Percentiles rank a stretch among this genome's conserved stretches.
These are phyloP conservation scores for Chironomus tentans DNA, from an alignment of 2,888 invertebrate genomes.

Conservation along the genomic window DNA sequence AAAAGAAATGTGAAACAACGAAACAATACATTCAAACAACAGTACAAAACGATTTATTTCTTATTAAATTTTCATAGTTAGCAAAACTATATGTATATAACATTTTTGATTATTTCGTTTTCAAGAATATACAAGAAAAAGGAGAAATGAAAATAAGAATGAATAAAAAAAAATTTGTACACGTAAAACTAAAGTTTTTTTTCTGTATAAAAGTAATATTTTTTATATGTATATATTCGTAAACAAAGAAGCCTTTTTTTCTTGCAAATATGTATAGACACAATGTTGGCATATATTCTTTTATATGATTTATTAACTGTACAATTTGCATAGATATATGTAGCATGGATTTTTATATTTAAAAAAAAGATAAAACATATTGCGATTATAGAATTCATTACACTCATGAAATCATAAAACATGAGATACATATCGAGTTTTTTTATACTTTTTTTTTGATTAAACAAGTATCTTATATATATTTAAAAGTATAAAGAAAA, in stretches of 20 bases:
- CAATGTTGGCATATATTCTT: constrained; percentile 6
- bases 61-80: neutral
- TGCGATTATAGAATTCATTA: constrained; percentile 11
- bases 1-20: neutral
- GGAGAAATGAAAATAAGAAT: neutral
- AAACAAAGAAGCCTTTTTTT: constrained; percentile 5
- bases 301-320: constrained; percentile 22
- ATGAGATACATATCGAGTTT: constrained; percentile 24
- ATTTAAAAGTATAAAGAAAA: neutral
- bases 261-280: constrained; percentile 13
- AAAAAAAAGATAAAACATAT: constrained; percentile 12
- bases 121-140: neutral
- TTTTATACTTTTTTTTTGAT: neutral
- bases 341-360: neutral
- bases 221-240: neutral
- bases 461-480: constrained; percentile 6
- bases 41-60: neutral
- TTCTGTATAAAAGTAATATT: neutral
- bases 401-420: constrained; percentile 27
- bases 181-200: neutral
- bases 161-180: neutral
- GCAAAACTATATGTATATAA: neutral
- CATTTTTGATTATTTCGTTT: neutral
- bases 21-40: constrained; percentile 4
- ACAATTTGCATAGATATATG: constrained; percentile 13